Evolutionary conservation across 2,888 invertebrate genomes (phyloP), one percentile per base, ranked within the genome.

Genomic region (Callimorpha dominula): DNA sequence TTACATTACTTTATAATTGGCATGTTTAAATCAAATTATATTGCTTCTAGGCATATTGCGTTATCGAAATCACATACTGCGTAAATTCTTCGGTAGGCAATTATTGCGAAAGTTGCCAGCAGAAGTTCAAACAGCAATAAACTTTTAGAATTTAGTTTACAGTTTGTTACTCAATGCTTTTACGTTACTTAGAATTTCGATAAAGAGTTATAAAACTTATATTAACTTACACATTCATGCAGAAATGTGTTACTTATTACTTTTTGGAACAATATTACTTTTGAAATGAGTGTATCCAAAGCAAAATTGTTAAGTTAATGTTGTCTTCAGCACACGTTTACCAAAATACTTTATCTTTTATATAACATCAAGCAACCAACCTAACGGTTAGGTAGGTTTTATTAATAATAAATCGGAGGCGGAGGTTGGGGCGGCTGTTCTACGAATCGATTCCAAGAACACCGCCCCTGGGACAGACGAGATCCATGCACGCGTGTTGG

Each of bases 121-220:
- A 40, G 43, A 62, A 72, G 52, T 46, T 67, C 12, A 64, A 64
- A 72, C 31, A n/a, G 15, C 17, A 49, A 54, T 68, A 54, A 72
- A 60, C 64, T 72, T 71, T 63, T 42, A 20, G 42, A 70, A 70
- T 70, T 63, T 42, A 52, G 42, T 64, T 64, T 46, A 52, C 60
- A 46, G 64, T 70, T 54, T 54, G 54, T 43, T 43, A 54, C 54
- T 70, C 52, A 54, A 70, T 65, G 64, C 64, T 65, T 64, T 64
- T 43, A 43, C 68, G 42, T 14, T 65, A 54, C 70, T 20, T 15
- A 31, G 46, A 70, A 70, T 70, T 70, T 54, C 46, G 42, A 65
- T 70, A 70, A 70, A 65, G 70, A 70, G 70, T 70, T 70, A 54
- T 14, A 52, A n/a, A 70, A 70, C 20, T 52, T 31, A 70, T 70